Conservation (phyloP, 2,113 vertebrate genomes). For the Taxidea taxus region DNA sequence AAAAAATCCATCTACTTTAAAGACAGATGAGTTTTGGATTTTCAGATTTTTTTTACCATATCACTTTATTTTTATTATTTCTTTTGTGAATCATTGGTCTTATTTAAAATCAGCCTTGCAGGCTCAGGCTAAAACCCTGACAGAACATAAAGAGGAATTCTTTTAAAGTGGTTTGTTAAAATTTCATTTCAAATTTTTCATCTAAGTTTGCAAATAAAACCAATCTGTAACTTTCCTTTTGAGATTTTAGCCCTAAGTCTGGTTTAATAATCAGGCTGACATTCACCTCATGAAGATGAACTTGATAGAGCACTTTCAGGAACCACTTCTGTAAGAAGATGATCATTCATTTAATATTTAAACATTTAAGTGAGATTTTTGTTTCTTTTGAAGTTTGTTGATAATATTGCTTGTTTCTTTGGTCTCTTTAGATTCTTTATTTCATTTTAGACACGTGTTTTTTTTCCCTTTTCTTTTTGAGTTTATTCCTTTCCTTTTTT, state of each 20-base stretch:
- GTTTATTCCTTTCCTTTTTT: slow-evolving; percentile 2
- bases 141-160: background rate
- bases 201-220: background rate
- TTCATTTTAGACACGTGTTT: background rate
- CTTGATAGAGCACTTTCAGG: background rate
- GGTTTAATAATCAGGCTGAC: slow-evolving; percentile 7
- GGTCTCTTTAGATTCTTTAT: slow-evolving; percentile 23
- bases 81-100: background rate
- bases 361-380: slow-evolving; percentile 26
- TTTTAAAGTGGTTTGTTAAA: slow-evolving; percentile 42
- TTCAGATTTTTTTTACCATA: background rate
- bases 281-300: slow-evolving; percentile 25
- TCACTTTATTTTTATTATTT: background rate
- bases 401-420: slow-evolving; percentile 34
- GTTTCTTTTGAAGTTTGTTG: slow-evolving; percentile 41
- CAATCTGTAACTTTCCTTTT: slow-evolving; percentile 39
- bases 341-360: slow-evolving; percentile 8
- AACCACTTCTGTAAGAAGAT: background rate
- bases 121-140: background rate
- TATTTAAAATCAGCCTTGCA: slow-evolving; percentile 22
- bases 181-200: background rate
- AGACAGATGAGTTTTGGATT: slow-evolving; percentile 10
- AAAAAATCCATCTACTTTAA: slow-evolving; percentile 7
- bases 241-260: background rate
- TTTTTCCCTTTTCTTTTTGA: background rate